phyloP scores from a whole-genome alignment of 1,140 invertebrate species.

The Aphidius gifuensis region DNA sequence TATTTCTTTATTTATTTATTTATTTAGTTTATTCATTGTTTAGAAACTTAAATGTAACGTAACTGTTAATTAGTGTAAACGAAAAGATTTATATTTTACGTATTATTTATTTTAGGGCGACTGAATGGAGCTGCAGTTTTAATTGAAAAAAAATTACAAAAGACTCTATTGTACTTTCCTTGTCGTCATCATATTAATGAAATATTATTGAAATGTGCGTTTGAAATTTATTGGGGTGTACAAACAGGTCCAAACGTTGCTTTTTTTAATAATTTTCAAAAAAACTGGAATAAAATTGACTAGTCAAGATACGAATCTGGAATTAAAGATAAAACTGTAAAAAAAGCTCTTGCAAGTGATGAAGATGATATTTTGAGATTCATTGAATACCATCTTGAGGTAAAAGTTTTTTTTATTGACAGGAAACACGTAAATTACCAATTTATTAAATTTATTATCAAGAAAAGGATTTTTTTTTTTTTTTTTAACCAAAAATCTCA shows the following conservation, averaged over 20 bases:
- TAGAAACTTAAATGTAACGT: no score
- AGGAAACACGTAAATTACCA: no score
- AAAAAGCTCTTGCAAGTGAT: slow-evolving; percentile 8
- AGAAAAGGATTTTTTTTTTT: neutral
- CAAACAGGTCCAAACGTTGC: slow-evolving; percentile 14
- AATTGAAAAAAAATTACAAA: slow-evolving; percentile 7
- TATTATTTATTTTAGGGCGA: no score
- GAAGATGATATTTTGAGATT: slow-evolving; percentile 18
- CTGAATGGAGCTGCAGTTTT: no score
- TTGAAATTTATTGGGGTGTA: slow-evolving; percentile 14
- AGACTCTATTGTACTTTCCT: slow-evolving; percentile 14
- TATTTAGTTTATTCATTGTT: no score
- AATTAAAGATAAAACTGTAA: slow-evolving; percentile 19
- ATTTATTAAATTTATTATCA: no score
- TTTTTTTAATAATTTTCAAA: slow-evolving; percentile 13
- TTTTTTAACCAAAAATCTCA: neutral
- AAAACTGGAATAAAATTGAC: slow-evolving; percentile 5
- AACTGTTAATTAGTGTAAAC: slow-evolving; percentile 1
- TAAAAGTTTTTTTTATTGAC: slow-evolving; percentile 10
- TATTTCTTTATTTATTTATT: no score
- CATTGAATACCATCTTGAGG: slow-evolving; percentile 17
- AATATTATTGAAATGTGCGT: slow-evolving; percentile 2
- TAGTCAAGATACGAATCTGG: slow-evolving; percentile 10
- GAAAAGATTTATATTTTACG: neutral
- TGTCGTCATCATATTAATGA: slow-evolving; percentile 20